Evolutionary conservation across 2,888 invertebrate genomes (phyloP), one percentile per base, ranked within the genome.

Genomic region (Adelognathus sp.): DNA sequence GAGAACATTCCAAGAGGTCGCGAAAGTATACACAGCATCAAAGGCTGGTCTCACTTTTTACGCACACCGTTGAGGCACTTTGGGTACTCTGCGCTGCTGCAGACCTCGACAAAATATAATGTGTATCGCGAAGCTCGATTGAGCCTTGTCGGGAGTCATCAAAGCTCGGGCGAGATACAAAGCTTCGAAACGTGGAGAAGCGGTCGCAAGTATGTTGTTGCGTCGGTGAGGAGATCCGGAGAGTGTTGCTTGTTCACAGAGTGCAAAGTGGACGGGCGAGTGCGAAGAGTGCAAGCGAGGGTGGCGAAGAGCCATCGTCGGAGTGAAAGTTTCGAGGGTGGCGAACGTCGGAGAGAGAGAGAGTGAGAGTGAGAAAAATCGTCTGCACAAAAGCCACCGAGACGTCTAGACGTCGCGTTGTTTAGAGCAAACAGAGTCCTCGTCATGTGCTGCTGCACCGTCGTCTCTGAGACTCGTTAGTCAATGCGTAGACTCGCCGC

Each of bases 361-460:
- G 58, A 31, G 60, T 64, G 58, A 46, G 76, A 54, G 61, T 24
- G 64, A 64, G 36, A 6, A 66, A 66, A 31, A 50, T 52, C 7
- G 72, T 73, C 70, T 74, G 70, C 44, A 66, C 63, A 67, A 79
- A 79, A 75, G 79, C 66, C 60, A 71, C 74, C 70, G 54, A 71
- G 79, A 86, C 83, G 88, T 89, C 89, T 89, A 89, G 89, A 89
- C 89, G 83, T 85, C 83, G 87, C 85, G 84, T 84, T 86, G 85
- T 85, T 85, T 83, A 76, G 72, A 81, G 83, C 82, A 86, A 87
- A 86, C 84, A 82, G 76, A 66, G 52, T 66, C 66, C 52, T 61
- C 54, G 33, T 72, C 71, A 67, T 24, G n/a, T n/a, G 46, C 46
- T 50, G 36, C 9, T 36, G 46, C n/a, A n/a, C 4, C 21, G 5